Evolutionary conservation across 2,888 invertebrate species (phyloP), one percentile per base, ranked within the genome.

Genomic region (Phorcus lineatus): DNA sequence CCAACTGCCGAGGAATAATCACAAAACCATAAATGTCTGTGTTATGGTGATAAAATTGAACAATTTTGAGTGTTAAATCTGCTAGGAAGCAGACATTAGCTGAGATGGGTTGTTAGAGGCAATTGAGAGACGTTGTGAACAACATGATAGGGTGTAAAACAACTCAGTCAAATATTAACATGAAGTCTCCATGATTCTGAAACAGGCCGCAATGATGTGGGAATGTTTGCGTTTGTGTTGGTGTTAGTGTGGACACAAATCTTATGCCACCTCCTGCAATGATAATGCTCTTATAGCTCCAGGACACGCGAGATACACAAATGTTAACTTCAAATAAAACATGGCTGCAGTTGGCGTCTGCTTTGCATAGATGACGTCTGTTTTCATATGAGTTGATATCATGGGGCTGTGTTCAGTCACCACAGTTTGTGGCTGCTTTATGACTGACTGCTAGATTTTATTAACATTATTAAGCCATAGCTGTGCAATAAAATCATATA

Each of bases 381-480:
- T 47, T 47, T 47, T 47, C 47, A 47, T 47, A 47, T 47, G 47
- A 47, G 47, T 47, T 47, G 47, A 47, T 47, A 47, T 47, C 47
- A 47, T 11, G 22, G 62, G 62, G 13, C 62, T 62, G 62, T 47
- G 47, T 11, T 47, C 62, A 62, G 62, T n/a, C 62, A 24, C 28
- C 62, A 28, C 9, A 57, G 19, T 19, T 57, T 22, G 28, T 16
- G 62, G 62, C 62, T 24, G 62, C 62, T 62, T 62, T 62, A 62
- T 62, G 62, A 62, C 62, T 24, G 28, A 28, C 47, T 4, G 62
- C 28, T 62, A 62, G 28, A 62, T 62, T 62, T 62, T 62, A 62
- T 62, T 62, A 62, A 62, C 62, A 62, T 62, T 62, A 62, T 22
- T 62, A 62, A 62, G 62, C 62, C 62, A 62, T 62, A 62, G 62